Conservation (phyloP, 2,888 invertebrate species). For the Hydropsyche betteni region DNA sequence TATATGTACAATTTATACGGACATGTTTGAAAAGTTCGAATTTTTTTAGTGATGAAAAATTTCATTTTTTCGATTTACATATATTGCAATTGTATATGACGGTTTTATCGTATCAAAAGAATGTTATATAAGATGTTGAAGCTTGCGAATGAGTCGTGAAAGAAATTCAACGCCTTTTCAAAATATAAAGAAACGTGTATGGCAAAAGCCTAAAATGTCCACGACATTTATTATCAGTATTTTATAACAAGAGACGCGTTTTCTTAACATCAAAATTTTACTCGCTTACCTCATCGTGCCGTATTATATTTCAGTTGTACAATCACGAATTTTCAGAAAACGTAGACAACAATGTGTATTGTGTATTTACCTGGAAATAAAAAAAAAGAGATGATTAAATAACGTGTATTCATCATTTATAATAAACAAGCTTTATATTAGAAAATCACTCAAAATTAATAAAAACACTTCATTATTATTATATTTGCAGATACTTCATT, state of each 20-base stretch:
- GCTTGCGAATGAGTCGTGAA: too few relatives aligned
- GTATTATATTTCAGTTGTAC: not conserved
- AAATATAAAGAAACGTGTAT: not conserved
- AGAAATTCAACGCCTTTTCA: too few relatives aligned
- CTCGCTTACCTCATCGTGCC: conserved; percentile 32
- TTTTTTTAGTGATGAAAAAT: too few relatives aligned
- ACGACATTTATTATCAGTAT: conserved; percentile 26
- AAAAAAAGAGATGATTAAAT: conserved; percentile 8
- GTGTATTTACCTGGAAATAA: conserved; percentile 24
- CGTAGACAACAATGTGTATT: not conserved
- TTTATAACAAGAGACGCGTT: conserved; percentile 21
- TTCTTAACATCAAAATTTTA: conserved; percentile 22
- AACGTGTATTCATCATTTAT: not conserved
- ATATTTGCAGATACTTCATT: not conserved
- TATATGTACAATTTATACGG: too few relatives aligned
- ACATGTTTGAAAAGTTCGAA: too few relatives aligned
- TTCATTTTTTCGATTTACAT: too few relatives aligned
- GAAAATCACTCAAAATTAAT: not conserved
- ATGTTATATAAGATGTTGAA: too few relatives aligned
- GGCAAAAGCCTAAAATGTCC: conserved; percentile 4
- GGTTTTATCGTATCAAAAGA: too few relatives aligned
- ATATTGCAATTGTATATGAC: too few relatives aligned
- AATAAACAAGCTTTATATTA: not conserved
- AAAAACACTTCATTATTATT: conserved; percentile 4
- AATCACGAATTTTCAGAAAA: not conserved